A percentile compares a stretch with the other conserved stretches of the same genome.
Conservation (phyloP, 1,140 invertebrate genomes). For the Panagrolaimus sp. region DNA sequence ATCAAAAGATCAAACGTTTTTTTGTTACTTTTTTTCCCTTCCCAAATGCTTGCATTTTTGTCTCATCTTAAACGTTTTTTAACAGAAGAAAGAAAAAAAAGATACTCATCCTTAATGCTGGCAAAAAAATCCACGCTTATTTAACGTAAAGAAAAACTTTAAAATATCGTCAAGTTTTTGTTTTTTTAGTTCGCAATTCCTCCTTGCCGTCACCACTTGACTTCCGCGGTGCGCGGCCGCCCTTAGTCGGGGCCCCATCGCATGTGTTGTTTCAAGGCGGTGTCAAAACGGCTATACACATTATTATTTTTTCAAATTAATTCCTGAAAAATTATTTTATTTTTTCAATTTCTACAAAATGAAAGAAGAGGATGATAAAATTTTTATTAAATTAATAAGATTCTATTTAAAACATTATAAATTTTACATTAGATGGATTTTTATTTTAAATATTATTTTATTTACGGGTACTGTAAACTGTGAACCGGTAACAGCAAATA, state of each 20-base stretch:
- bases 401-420: no score
- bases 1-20: slow-evolving; percentile 14
- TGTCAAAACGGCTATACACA: background rate
- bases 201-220: background rate
- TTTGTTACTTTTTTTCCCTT: background rate
- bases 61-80: no score
- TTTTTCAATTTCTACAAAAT: slow-evolving; percentile 5
- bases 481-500: slow-evolving; percentile 11
- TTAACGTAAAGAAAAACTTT: no score
- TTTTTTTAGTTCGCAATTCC: no score
- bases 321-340: slow-evolving; percentile 1
- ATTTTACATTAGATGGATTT: background rate
- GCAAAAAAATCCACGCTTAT: no score
- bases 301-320: background rate
- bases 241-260: background rate
- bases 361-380: slow-evolving; percentile 9
- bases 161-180: no score
- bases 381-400: no score
- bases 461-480: slow-evolving; percentile 13
- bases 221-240: slow-evolving; percentile 15
- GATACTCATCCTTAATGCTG: slow-evolving; percentile 3
- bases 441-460: slow-evolving; percentile 7
- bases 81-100: slow-evolving; percentile 3
- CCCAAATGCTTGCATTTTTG: background rate
- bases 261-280: background rate